Base-by-base conservation (phyloP, 2,888 invertebrate species). In the Myathropa florea region DNA sequence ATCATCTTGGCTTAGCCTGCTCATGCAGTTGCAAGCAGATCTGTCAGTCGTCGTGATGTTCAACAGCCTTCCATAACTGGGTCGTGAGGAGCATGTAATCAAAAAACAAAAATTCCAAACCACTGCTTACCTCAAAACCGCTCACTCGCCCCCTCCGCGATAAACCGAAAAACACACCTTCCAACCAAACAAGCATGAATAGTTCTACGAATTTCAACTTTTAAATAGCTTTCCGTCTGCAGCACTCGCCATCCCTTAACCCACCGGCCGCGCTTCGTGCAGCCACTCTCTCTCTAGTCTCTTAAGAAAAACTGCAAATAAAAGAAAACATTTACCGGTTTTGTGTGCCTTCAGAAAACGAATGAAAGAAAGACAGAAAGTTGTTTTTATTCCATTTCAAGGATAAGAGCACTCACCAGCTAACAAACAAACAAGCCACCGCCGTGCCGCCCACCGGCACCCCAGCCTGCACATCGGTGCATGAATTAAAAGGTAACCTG, bases 401-500 rank as follows among this genome's bases (percentile, higher is more conserved):
- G 60, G 75, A 76, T 59, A 39, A 67, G 18, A 60, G 71, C 60
- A 26, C 26, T 33, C 76, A 28, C 3, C 61, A 18, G 23, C 14
- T 28, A 60, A 67, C 46, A 57, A 73, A 26, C 26, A 57, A 30
- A 53, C 21, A 28, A 71, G 59, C 33, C 9, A 70, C n/a, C 33
- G 12, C 7, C 46, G 4, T 39, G 14, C 39, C n/a, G 7, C 46
- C 33, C 33, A 33, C 12, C 33, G 12, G 33, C 33, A 33, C 2
- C 33, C 2, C 33, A 12, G 12, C 12, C 33, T 33, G 33, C 33
- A 33, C 33, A 33, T 33, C 18, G 18, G 46, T 7, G 46, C 46
- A 46, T 53, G 80, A 68, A 73, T 73, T 68, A 68, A 80, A 73
- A 55, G 28, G 67, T 61, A 67, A 68, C 67, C 67, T 73, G 72